Conservation (phyloP, 2,113 vertebrate species). For the Chitala chitala region DNA sequence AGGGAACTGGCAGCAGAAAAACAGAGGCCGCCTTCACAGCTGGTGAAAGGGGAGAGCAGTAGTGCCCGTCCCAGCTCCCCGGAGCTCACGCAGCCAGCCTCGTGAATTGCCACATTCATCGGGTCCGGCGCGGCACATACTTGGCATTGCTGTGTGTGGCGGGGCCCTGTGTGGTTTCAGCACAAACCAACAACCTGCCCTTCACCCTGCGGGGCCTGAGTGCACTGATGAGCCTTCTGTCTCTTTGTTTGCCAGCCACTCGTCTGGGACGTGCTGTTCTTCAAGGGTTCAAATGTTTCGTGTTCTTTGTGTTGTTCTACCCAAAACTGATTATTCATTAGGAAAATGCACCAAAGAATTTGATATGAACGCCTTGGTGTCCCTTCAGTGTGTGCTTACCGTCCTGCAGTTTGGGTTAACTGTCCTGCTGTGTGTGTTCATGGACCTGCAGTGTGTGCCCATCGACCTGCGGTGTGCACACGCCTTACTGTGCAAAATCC, state of each 20-base stretch:
- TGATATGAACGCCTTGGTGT: too few species aligned
- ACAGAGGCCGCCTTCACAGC: conserved; percentile 62
- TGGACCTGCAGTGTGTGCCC: too few species aligned
- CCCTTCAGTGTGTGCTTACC: too few species aligned
- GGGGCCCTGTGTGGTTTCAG: conserved; percentile 18
- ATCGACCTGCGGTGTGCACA: neutral
- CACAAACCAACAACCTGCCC: neutral
- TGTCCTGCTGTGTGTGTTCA: too few species aligned
- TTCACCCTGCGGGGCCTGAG: too few species aligned
- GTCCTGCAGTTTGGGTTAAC: too few species aligned
- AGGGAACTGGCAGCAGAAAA: conserved; percentile 29
- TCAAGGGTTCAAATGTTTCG: too few species aligned
- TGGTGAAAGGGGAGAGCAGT: conserved; percentile 42
- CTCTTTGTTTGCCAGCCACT: too few species aligned
- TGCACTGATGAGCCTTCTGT: neutral
- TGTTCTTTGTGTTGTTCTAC: neutral
- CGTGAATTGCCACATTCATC: conserved; percentile 39
- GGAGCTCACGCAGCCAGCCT: conserved; percentile 19
- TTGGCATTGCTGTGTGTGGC: conserved; percentile 32
- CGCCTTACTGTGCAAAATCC: too few species aligned
- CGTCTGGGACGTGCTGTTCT: too few species aligned
- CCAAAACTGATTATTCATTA: neutral
- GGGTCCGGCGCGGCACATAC: conserved; percentile 24
- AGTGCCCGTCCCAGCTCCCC: neutral
- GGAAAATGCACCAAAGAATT: too few species aligned